Percentiles rank a stretch among this genome's conserved stretches.
These are phyloP conservation scores for Electrona antarctica DNA, from an alignment of 2,113 vertebrate genomes.

Conservation along the genomic window DNA sequence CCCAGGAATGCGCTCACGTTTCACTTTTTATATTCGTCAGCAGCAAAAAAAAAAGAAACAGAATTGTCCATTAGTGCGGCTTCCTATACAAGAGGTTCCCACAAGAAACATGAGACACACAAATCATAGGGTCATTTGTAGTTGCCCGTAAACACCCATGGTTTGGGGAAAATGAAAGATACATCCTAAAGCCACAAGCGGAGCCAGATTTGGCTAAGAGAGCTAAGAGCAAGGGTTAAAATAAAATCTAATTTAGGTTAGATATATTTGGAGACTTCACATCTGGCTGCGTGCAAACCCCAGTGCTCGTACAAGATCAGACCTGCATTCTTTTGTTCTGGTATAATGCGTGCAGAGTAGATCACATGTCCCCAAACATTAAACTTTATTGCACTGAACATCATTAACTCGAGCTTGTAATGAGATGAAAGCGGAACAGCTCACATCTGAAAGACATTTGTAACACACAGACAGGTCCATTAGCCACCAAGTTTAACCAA, in stretches of 20 bases:
- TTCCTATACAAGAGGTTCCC: constrained; percentile 55
- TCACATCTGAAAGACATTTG: constrained; percentile 15
- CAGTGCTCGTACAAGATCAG: constrained; percentile 40
- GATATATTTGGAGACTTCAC: constrained; percentile 72
- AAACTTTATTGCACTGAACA: constrained; percentile 44
- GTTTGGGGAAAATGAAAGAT: constrained; percentile 59
- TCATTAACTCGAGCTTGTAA: constrained; percentile 11
- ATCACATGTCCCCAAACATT: constrained; percentile 31
- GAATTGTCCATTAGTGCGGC: constrained; percentile 46
- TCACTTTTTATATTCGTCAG: constrained; percentile 76
- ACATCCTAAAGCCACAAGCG: constrained; percentile 51
- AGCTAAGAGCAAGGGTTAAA: constrained; percentile 67
- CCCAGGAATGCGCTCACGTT: constrained; percentile 76
- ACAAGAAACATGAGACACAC: constrained; percentile 63
- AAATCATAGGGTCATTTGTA: constrained; percentile 53
- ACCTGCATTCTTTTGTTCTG: constrained; percentile 48
- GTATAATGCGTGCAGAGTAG: constrained; percentile 52
- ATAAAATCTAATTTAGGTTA: constrained; percentile 59
- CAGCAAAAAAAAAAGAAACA: constrained; percentile 52
- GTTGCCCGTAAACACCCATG: constrained; percentile 52
- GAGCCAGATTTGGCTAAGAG: constrained; percentile 62
- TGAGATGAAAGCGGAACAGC: constrained; percentile 14
- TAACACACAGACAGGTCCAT: neutral
- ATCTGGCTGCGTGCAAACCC: constrained; percentile 61
- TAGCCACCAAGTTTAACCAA: neutral